Conservation (phyloP, 2,888 invertebrate species). For the Pheosia gnoma region DNA sequence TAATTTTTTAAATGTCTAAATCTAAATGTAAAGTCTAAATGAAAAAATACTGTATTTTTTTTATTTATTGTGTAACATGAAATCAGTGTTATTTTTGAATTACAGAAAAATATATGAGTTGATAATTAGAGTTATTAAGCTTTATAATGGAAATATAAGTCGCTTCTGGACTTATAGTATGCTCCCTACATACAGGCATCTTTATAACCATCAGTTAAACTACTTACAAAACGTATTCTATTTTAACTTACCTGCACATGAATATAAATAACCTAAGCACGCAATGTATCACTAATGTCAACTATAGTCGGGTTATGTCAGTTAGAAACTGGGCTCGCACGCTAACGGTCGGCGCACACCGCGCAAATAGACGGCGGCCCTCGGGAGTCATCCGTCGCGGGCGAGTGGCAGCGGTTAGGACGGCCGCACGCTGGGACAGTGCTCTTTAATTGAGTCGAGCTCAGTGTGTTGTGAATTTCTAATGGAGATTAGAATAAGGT, state of each 20-base stretch:
- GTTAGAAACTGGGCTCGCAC: conserved; percentile 22
- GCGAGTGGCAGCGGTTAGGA: conserved; percentile 43
- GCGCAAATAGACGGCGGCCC: conserved; percentile 48
- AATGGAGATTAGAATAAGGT: conserved; percentile 19
- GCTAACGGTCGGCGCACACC: conserved; percentile 29
- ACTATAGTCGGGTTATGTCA: conserved; percentile 25
- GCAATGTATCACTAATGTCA: neutral
- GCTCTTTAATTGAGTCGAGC: conserved; percentile 43
- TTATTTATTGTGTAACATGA: too few relatives aligned
- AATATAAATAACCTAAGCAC: neutral
- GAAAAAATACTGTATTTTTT: too few relatives aligned
- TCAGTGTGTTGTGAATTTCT: conserved; percentile 40
- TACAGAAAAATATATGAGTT: too few relatives aligned
- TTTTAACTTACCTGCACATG: conserved; percentile 13
- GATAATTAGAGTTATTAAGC: too few relatives aligned
- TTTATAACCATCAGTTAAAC: neutral
- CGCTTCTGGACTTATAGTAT: too few relatives aligned
- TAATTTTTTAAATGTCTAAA: too few relatives aligned
- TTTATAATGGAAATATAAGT: too few relatives aligned
- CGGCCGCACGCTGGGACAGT: conserved; percentile 37
- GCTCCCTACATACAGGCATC: too few relatives aligned
- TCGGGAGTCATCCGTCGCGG: conserved; percentile 53
- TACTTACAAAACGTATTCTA: neutral
- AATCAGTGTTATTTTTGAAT: too few relatives aligned
- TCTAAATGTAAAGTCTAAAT: too few relatives aligned